Evolutionary conservation across 2,797 vertebrate species (phyloP).

Genomic region (Poeciliopsis paucimaculata): DNA sequence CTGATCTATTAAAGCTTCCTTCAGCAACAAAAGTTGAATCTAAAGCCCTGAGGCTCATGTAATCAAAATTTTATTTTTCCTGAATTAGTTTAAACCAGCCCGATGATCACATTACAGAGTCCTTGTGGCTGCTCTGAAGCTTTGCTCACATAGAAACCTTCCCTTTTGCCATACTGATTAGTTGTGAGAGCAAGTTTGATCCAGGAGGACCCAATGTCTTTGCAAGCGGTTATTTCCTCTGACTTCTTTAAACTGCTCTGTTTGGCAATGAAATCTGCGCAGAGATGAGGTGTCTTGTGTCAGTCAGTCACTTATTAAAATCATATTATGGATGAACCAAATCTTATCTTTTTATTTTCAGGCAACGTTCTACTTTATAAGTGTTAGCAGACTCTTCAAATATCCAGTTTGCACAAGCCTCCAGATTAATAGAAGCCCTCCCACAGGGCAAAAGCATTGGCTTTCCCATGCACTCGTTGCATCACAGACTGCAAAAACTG

Average conservation of each 20-base stretch:
- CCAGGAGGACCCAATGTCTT: conserved; percentile 9
- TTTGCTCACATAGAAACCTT: conserved; percentile 20
- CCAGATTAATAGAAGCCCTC: background rate
- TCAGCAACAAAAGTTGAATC: conserved; percentile 33
- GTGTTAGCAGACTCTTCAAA: background rate
- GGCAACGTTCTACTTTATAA: background rate
- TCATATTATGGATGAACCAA: background rate
- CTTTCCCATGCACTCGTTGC: background rate
- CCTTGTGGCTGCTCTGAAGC: conserved; percentile 13
- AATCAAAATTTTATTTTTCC: conserved; percentile 29
- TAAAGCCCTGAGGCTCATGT: conserved; percentile 24
- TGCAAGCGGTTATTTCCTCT: conserved; percentile 30
- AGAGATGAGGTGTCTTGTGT: background rate
- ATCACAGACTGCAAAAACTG: background rate
- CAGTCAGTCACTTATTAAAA: background rate
- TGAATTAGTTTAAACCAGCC: conserved; percentile 28
- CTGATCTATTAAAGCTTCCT: conserved; percentile 23
- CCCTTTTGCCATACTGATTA: conserved; percentile 27
- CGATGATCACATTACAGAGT: conserved; percentile 28
- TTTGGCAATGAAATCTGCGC: conserved; percentile 5
- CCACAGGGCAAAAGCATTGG: background rate
- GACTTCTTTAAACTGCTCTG: conserved; percentile 1
- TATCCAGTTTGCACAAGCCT: background rate
- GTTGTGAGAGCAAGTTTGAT: conserved; percentile 29
- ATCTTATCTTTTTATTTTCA: background rate